Evolutionary conservation across 2,888 invertebrate species (phyloP).

Genomic region (Monopis laevigella): DNA sequence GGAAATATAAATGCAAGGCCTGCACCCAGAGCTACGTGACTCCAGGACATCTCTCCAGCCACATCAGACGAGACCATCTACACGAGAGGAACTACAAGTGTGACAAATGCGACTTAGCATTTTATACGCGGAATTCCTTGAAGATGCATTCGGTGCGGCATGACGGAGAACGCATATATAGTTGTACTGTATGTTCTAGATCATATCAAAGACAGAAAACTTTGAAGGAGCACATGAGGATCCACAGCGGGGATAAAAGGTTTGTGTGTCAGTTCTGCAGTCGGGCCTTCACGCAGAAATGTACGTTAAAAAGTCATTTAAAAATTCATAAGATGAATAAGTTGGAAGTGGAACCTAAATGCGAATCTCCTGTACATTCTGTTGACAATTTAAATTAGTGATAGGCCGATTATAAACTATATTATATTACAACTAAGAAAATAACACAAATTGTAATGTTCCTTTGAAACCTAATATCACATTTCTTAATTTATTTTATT

Average conservation of each 20-base stretch:
- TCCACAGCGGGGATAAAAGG: slow-evolving; percentile 54
- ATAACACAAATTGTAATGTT: too few relatives aligned
- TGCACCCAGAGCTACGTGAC: slow-evolving; percentile 59
- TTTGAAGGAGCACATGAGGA: slow-evolving; percentile 48
- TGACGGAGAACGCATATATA: slow-evolving; percentile 59
- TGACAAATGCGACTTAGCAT: slow-evolving; percentile 58
- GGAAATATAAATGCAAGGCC: slow-evolving; percentile 54
- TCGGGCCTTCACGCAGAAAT: slow-evolving; percentile 56
- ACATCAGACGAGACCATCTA: slow-evolving; percentile 50
- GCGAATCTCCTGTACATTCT: neutral
- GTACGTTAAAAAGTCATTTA: slow-evolving; percentile 53
- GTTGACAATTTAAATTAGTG: neutral
- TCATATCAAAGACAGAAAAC: slow-evolving; percentile 57
- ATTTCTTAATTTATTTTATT: too few relatives aligned
- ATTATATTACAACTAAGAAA: too few relatives aligned
- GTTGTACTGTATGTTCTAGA: slow-evolving; percentile 59
- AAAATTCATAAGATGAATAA: slow-evolving; percentile 48
- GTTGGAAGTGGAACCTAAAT: slow-evolving; percentile 14
- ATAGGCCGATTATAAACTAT: too few relatives aligned
- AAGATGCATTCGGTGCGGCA: slow-evolving; percentile 69
- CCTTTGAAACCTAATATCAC: too few relatives aligned
- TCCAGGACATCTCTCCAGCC: slow-evolving; percentile 52
- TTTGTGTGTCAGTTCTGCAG: slow-evolving; percentile 55
- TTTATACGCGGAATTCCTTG: slow-evolving; percentile 61
- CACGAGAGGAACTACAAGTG: slow-evolving; percentile 59